Percentiles rank a stretch among this genome's conserved stretches.
These are phyloP conservation scores for Trichogramma dendrolimi DNA, from an alignment of 2,888 invertebrate species.

Conservation along the genomic window DNA sequence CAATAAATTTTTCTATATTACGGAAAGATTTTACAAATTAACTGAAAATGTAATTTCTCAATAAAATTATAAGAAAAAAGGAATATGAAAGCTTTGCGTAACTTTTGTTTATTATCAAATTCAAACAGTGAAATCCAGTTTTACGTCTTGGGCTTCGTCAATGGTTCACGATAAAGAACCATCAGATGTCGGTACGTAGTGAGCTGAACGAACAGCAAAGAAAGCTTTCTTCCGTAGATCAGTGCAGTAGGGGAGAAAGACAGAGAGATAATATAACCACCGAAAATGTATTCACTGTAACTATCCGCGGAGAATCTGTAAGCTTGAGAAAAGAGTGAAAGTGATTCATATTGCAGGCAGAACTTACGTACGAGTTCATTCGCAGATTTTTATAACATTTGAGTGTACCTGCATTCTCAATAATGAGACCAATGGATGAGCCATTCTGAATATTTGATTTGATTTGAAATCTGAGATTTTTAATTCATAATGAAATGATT, in stretches of 20 bases:
- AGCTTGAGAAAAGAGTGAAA: constrained; percentile 39
- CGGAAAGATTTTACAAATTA: too few relatives aligned
- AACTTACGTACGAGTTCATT: constrained; percentile 18
- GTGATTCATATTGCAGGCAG: constrained; percentile 41
- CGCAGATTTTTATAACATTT: too few relatives aligned
- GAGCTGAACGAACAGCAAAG: neutral
- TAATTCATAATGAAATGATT: too few relatives aligned
- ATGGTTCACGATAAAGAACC: neutral
- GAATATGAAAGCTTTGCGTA: too few relatives aligned
- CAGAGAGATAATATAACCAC: constrained; percentile 9
- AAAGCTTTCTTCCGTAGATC: neutral
- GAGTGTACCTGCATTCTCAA: too few relatives aligned
- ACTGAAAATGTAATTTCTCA: too few relatives aligned
- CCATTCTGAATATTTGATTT: too few relatives aligned
- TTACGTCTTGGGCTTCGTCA: neutral
- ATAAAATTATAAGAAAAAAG: too few relatives aligned
- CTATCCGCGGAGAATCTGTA: constrained; percentile 24
- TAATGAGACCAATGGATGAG: too few relatives aligned
- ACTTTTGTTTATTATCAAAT: neutral
- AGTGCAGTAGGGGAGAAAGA: neutral
- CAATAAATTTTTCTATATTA: too few relatives aligned
- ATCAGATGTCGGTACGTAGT: neutral
- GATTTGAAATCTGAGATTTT: too few relatives aligned
- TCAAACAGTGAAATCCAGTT: neutral
- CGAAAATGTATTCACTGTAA: constrained; percentile 27